Evolutionary conservation across 2,113 vertebrate genomes (phyloP).

Genomic region (Epinephelus fuscoguttatus): DNA sequence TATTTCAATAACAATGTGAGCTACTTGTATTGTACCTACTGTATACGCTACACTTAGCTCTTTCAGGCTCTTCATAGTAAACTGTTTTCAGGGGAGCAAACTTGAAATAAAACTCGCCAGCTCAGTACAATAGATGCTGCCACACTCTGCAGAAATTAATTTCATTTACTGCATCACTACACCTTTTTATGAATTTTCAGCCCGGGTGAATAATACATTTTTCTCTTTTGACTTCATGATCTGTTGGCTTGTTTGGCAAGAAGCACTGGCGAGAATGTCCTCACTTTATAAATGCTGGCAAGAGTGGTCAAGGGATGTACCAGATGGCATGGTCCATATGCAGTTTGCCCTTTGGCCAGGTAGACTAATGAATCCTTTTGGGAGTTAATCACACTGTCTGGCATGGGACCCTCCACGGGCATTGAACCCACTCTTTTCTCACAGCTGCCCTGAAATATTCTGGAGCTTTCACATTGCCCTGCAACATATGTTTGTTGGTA

Average conservation of each 20-base stretch:
- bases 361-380: conserved; percentile 83
- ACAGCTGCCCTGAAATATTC: conserved; percentile 58
- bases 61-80: conserved; percentile 5
- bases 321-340: conserved; percentile 82
- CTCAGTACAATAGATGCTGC: conserved; percentile 38
- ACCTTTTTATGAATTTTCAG: conserved; percentile 64
- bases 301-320: conserved; percentile 70
- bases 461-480: conserved; percentile 41
- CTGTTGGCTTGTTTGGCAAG: conserved; percentile 58
- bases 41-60: background rate
- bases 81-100: conserved; percentile 24
- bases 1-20: conserved; percentile 32
- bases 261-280: conserved; percentile 58
- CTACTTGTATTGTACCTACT: conserved; percentile 6
- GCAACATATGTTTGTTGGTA: conserved; percentile 59
- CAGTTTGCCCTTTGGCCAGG: conserved; percentile 82
- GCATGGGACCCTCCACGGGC: conserved; percentile 69
- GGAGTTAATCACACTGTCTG: conserved; percentile 77
- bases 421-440: conserved; percentile 56
- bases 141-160: conserved; percentile 42
- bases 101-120: conserved; percentile 29
- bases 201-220: conserved; percentile 45
- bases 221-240: conserved; percentile 57
- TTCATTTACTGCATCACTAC: conserved; percentile 54
- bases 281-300: conserved; percentile 72